phyloP scores from a whole-genome alignment of 2,113 vertebrate species.

The Xiphophorus couchianus region DNA sequence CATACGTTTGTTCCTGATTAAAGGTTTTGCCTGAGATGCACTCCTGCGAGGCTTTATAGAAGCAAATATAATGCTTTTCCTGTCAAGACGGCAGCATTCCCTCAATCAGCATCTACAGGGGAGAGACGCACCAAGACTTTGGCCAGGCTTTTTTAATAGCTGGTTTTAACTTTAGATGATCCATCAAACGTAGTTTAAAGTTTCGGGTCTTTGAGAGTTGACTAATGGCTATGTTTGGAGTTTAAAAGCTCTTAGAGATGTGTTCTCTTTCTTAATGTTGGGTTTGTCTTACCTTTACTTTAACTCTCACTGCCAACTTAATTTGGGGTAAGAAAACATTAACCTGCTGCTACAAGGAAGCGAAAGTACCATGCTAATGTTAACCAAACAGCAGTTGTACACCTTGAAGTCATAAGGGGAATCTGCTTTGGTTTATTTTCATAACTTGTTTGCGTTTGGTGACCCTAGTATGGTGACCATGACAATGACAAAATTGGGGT shows the following conservation, averaged over 20 bases:
- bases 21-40: slow-evolving; percentile 33
- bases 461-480: too few species aligned
- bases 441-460: slow-evolving; percentile 1
- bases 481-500: not conserved
- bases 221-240: not conserved
- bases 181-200: slow-evolving; percentile 7
- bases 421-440: slow-evolving; percentile 25
- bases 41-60: slow-evolving; percentile 47
- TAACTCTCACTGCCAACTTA: slow-evolving; percentile 16
- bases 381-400: too few species aligned
- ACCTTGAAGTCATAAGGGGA: slow-evolving; percentile 12
- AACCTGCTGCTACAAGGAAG: slow-evolving; percentile 12
- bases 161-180: slow-evolving; percentile 31
- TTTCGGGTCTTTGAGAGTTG: not conserved
- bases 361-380: not conserved
- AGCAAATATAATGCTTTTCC: slow-evolving; percentile 26
- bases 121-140: slow-evolving; percentile 36
- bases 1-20: slow-evolving; percentile 41
- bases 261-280: slow-evolving; percentile 10
- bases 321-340: slow-evolving; percentile 6
- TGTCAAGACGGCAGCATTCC: slow-evolving; percentile 64
- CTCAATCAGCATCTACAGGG: slow-evolving; percentile 45
- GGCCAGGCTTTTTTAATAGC: slow-evolving; percentile 51
- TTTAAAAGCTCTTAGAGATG: slow-evolving; percentile 13
- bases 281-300: slow-evolving; percentile 12